phyloP scores from a whole-genome alignment of 1,140 invertebrate species.

The Aphelinus certus region DNA sequence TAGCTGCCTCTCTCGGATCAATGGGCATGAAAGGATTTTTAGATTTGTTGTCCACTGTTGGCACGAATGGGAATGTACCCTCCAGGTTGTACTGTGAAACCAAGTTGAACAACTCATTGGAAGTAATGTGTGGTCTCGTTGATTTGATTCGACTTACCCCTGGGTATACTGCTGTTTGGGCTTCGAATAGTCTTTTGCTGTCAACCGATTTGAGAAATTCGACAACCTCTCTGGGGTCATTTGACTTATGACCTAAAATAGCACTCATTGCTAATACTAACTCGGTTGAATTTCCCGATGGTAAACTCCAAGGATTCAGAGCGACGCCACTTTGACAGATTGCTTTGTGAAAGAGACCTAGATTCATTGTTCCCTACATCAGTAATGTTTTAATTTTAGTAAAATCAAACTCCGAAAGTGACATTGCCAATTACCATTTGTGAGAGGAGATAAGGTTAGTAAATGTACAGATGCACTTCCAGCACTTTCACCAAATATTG shows the following conservation, averaged over 20 bases:
- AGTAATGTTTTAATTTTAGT: not conserved
- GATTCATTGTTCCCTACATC: not conserved
- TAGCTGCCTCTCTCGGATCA: not conserved
- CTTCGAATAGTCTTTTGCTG: too few relatives aligned
- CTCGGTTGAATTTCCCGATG: too few relatives aligned
- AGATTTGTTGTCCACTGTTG: slow-evolving; percentile 5
- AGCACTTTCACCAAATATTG: slow-evolving; percentile 60
- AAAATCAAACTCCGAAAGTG: not conserved
- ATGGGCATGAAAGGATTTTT: not conserved
- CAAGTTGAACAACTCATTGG: too few relatives aligned
- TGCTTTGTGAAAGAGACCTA: not conserved
- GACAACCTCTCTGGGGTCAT: too few relatives aligned
- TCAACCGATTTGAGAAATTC: too few relatives aligned
- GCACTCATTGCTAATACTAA: too few relatives aligned
- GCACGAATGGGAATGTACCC: not conserved
- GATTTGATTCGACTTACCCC: too few relatives aligned
- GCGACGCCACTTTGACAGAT: not conserved
- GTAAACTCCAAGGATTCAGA: not conserved
- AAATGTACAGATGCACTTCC: slow-evolving; percentile 50
- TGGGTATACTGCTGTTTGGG: too few relatives aligned
- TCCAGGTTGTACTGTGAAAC: too few relatives aligned
- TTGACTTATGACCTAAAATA: too few relatives aligned
- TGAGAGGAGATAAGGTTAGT: not conserved
- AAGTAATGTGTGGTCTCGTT: too few relatives aligned
- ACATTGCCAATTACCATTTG: not conserved